Conservation (phyloP, 2,888 invertebrate genomes). For the Mesopsocus fuscifrons region DNA sequence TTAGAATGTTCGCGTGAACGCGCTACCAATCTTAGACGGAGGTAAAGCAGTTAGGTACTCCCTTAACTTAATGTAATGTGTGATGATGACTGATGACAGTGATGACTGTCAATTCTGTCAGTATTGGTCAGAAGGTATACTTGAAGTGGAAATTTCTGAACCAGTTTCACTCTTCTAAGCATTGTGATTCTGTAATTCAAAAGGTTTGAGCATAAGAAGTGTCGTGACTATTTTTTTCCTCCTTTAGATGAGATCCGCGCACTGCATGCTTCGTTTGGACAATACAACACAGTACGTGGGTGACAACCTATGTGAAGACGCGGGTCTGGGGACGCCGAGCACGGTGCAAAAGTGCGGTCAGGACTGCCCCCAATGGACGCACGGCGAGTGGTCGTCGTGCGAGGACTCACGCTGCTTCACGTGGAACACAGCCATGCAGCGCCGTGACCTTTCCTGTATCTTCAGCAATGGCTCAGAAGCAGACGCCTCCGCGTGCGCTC, state of each 20-base stretch:
- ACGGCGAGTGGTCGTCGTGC: conserved; percentile 51
- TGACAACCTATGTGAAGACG: conserved; percentile 46
- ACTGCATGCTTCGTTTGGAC: conserved; percentile 46
- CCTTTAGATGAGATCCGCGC: conserved; percentile 45
- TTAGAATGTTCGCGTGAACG: too few species aligned
- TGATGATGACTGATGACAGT: too few species aligned
- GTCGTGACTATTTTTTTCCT: conserved; percentile 4
- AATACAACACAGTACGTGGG: conserved; percentile 39
- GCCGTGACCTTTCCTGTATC: conserved; percentile 42
- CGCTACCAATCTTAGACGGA: too few species aligned
- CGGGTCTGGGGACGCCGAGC: conserved; percentile 41
- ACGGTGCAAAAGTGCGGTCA: conserved; percentile 44
- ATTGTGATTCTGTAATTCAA: too few species aligned
- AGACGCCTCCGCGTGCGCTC: conserved; percentile 44
- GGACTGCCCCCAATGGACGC: conserved; percentile 52
- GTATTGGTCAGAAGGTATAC: too few species aligned
- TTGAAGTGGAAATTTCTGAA: too few species aligned
- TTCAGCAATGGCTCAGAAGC: conserved; percentile 27
- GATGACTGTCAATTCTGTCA: too few species aligned
- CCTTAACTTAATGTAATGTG: too few species aligned
- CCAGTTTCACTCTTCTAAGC: too few species aligned
- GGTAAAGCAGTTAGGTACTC: too few species aligned
- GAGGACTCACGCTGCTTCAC: conserved; percentile 53
- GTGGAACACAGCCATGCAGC: conserved; percentile 58
- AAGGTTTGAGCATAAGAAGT: too few species aligned